Percentiles rank a stretch among this genome's conserved stretches.
These are phyloP conservation scores for Percopsis omiscomaycus DNA, from an alignment of 2,797 vertebrate genomes.

Conservation along the genomic window DNA sequence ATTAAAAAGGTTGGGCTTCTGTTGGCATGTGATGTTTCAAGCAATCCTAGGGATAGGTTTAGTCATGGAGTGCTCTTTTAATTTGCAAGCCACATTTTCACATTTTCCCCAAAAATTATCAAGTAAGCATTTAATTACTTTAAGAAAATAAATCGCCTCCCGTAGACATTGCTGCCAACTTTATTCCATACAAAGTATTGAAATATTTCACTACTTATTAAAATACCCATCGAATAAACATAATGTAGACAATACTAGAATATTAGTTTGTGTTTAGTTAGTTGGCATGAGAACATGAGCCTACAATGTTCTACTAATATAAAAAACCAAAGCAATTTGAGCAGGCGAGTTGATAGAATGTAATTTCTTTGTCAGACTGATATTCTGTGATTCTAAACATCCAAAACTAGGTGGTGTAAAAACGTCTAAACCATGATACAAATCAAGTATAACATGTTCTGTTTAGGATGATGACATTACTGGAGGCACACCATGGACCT, in stretches of 20 bases:
- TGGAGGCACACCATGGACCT: slow-evolving; percentile 39
- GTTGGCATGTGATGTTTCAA: slow-evolving; percentile 60
- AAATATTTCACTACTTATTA: slow-evolving; percentile 55
- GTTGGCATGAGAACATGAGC: not conserved
- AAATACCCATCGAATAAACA: slow-evolving; percentile 51
- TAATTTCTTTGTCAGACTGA: slow-evolving; percentile 28
- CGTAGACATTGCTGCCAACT: slow-evolving; percentile 72
- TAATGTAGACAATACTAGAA: slow-evolving; percentile 30
- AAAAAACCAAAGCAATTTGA: no score
- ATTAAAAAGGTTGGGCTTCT: slow-evolving; percentile 69
- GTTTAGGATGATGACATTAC: slow-evolving; percentile 60
- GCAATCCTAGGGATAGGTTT: slow-evolving; percentile 76
- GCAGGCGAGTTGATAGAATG: not conserved
- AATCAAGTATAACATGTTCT: slow-evolving; percentile 69
- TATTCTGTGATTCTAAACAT: slow-evolving; percentile 23
- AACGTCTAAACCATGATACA: slow-evolving; percentile 46
- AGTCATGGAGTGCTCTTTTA: slow-evolving; percentile 80
- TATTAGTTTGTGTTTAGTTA: slow-evolving; percentile 22
- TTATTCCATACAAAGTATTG: slow-evolving; percentile 67
- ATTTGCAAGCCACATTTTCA: slow-evolving; percentile 79
- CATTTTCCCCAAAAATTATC: slow-evolving; percentile 72
- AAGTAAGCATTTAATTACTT: slow-evolving; percentile 83
- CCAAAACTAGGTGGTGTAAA: slow-evolving; percentile 22
- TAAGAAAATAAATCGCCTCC: slow-evolving; percentile 77
- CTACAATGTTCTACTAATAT: no score